Evolutionary conservation across 2,888 invertebrate species (phyloP).

Genomic region (Drosophila rubida): DNA sequence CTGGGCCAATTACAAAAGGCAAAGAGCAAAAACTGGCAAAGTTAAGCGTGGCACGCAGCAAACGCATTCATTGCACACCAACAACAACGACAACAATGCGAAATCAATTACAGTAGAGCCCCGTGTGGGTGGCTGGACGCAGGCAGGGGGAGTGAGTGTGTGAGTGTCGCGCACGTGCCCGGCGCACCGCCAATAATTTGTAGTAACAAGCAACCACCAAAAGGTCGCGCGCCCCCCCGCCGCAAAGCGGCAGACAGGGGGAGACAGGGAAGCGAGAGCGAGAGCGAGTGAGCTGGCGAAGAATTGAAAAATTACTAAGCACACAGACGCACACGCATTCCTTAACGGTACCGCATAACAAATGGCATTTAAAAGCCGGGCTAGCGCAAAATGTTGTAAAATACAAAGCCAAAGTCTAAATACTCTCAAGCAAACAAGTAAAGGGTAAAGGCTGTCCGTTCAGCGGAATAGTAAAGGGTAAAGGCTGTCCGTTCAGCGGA

Average conservation of each 20-base stretch:
- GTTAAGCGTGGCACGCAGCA: conserved; percentile 71
- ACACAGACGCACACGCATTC: conserved; percentile 7
- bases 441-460: too few relatives aligned
- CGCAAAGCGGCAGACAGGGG: background rate
- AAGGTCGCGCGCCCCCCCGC: conserved; percentile 21
- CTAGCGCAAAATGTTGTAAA: background rate
- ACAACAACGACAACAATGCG: conserved; percentile 56
- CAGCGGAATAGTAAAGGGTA: too few relatives aligned
- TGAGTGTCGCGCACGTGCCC: conserved; percentile 65
- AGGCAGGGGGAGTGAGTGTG: background rate
- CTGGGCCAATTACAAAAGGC: conserved; percentile 55
- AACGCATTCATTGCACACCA: conserved; percentile 71
- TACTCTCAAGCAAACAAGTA: background rate
- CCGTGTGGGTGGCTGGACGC: conserved; percentile 27
- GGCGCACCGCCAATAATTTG: conserved; percentile 74
- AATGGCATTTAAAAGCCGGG: conserved; percentile 30
- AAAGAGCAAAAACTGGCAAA: conserved; percentile 62
- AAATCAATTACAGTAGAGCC: conserved; percentile 75
- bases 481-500: too few relatives aligned
- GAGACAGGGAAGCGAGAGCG: background rate
- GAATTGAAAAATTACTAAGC: conserved; percentile 26
- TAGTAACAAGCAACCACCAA: conserved; percentile 73
- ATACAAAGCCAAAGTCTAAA: background rate
- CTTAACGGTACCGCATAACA: conserved; percentile 21
- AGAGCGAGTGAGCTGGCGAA: background rate